Base-by-base conservation (phyloP, 2,888 invertebrate species). In the Erebia ligea region DNA sequence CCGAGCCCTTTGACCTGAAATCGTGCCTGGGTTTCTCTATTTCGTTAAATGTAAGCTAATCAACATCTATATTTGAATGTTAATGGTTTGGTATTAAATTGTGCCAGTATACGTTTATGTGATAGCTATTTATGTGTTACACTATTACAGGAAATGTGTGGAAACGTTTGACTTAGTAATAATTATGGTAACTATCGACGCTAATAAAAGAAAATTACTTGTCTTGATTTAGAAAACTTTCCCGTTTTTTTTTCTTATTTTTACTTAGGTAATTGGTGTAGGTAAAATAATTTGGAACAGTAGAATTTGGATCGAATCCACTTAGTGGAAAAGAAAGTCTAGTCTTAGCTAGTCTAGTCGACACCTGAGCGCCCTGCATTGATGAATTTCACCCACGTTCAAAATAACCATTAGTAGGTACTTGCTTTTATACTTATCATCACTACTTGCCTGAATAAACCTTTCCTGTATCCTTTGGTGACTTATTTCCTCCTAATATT, bases 1-100 rank as follows among this genome's bases (percentile, higher is more conserved):
- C 66, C 34, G 67, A 56, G 75, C 62, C 67, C 75, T 76, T 21
- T 75, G 75, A 73, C 73, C 75, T 64, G 62, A 48, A 63, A 70
- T 72, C 67, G 69, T 59, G 69, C 56, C 58, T 57, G 63, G 70
- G 67, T 74, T 69, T 69, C 68, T 69, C 69, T 56, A 69, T 67
- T 69, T 66, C 54, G 54, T 42, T 69, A 67, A 74, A 72, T 63
- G 67, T 73, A 69, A 73, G 25, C 66, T 71, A 71, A 72, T 75
- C 62, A 68, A 67, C 64, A 61, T 52, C 40, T 63, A 25, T 48
- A 72, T 72, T 72, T 69, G 25, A 72, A 62, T 68, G 57, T 65
- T 62, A 64, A 70, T 62, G 25, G 52, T 15, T 58, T 48, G 57
- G 52, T 65, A 65, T 65, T 67, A 67, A 48, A 67, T 58, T 67